Percentiles rank a stretch among this genome's conserved stretches.
Evolutionary conservation across 2,888 invertebrate species (phyloP).

Genomic region (Pristionchus maxplancki): DNA sequence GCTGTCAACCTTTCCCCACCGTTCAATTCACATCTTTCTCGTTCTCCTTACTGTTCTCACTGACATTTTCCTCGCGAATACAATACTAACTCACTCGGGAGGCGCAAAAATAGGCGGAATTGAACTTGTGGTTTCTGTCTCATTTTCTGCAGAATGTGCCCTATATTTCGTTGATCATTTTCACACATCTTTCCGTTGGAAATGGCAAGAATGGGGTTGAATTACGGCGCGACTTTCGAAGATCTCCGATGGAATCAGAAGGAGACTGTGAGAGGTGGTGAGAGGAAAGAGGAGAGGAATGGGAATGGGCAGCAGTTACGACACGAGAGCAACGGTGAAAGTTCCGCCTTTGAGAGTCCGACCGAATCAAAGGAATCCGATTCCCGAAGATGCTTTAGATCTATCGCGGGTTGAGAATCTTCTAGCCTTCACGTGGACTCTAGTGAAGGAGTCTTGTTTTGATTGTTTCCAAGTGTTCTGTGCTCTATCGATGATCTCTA

Average conservation of each 20-base stretch:
- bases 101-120: background rate
- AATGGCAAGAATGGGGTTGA: background rate
- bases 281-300: conserved; percentile 19
- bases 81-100: background rate
- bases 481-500: background rate
- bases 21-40: background rate
- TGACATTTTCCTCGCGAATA: background rate
- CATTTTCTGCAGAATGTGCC: background rate
- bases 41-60: background rate
- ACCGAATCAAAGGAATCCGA: background rate
- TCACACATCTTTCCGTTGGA: background rate
- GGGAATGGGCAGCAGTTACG: background rate
- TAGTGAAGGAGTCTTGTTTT: background rate
- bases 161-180: conserved; percentile 17
- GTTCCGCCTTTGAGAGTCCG: conserved; percentile 4
- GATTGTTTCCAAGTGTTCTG: background rate
- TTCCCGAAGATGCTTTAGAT: background rate
- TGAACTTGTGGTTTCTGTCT: background rate
- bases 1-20: background rate
- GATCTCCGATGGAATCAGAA: background rate
- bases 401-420: background rate
- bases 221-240: conserved; percentile 30
- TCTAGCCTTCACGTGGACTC: background rate
- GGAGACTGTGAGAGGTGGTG: background rate
- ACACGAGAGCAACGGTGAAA: background rate